Conservation (phyloP, 2,888 invertebrate species). For the Blera fallax region DNA sequence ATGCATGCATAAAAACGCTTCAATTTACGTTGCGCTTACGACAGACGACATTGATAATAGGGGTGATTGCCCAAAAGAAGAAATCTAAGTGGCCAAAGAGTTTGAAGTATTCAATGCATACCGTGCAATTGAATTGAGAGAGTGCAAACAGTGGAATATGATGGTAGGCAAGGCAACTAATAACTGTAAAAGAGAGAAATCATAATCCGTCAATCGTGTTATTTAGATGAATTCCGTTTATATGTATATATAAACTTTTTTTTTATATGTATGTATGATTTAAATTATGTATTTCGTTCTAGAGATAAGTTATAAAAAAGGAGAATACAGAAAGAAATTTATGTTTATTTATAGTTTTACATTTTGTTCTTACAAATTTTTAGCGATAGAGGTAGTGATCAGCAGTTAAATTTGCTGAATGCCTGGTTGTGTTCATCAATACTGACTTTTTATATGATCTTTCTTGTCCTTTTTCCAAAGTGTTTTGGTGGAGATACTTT, state of each 20-base stretch:
- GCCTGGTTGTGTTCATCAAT: no score
- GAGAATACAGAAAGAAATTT: conserved; percentile 55
- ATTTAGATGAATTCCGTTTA: conserved; percentile 70
- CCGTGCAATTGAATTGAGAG: not conserved
- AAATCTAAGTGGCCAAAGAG: no score
- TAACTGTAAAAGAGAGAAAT: conserved; percentile 38
- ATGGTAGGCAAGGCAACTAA: conserved; percentile 35
- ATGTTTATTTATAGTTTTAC: conserved; percentile 31
- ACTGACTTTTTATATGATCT: no score
- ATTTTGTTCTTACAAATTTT: not conserved
- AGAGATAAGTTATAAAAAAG: conserved; percentile 66
- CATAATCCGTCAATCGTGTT: conserved; percentile 70
- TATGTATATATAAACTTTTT: conserved; percentile 57
- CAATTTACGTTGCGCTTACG: no score
- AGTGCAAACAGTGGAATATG: not conserved
- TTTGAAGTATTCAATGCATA: not conserved
- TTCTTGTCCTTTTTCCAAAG: no score
- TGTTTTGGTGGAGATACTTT: no score
- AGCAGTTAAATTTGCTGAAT: no score
- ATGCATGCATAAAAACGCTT: not conserved
- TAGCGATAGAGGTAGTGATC: no score
- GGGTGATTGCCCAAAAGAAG: not conserved
- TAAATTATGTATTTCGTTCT: conserved; percentile 70
- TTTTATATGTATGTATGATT: conserved; percentile 67
- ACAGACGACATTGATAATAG: not conserved